A percentile compares a stretch with the other conserved stretches of the same genome.
Evolutionary conservation across 2,113 vertebrate genomes (phyloP).

Genomic region (Xyrauchen texanus): DNA sequence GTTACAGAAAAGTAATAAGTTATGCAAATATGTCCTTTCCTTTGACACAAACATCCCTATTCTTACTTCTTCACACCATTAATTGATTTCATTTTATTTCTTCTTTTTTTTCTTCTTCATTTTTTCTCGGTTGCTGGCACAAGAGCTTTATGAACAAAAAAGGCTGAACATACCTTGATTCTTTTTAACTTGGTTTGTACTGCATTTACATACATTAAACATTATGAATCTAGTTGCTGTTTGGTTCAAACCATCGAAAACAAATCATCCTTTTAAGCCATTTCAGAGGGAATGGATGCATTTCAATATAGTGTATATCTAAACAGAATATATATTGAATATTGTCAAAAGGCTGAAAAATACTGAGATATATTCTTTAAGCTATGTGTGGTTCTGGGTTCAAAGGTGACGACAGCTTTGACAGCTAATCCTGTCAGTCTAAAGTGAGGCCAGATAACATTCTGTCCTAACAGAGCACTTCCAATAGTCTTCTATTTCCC

Average conservation of each 20-base stretch:
- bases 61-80: not conserved
- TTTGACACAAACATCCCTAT: conserved; percentile 38
- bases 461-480: conserved; percentile 83
- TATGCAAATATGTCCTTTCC: conserved; percentile 53
- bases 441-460: conserved; percentile 90
- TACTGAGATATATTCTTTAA: too few relatives aligned
- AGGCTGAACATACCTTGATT: too few relatives aligned
- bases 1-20: conserved; percentile 52
- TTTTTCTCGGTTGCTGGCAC: not conserved
- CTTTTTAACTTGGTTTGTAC: too few relatives aligned
- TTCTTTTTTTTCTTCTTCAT: conserved; percentile 37
- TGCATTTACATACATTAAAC: too few relatives aligned
- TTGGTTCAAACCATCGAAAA: too few relatives aligned
- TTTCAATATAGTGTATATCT: too few relatives aligned
- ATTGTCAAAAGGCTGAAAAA: too few relatives aligned
- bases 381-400: conserved; percentile 54
- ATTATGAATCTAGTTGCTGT: too few relatives aligned
- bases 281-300: too few relatives aligned
- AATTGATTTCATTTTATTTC: not conserved
- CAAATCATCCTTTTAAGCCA: too few relatives aligned
- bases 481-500: conserved; percentile 90
- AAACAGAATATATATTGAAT: too few relatives aligned
- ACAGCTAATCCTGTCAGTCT: conserved; percentile 78
- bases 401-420: conserved; percentile 72
- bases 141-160: too few relatives aligned